Evolutionary conservation across 1,140 invertebrate genomes (phyloP).

Genomic region (Atta colombica): DNA sequence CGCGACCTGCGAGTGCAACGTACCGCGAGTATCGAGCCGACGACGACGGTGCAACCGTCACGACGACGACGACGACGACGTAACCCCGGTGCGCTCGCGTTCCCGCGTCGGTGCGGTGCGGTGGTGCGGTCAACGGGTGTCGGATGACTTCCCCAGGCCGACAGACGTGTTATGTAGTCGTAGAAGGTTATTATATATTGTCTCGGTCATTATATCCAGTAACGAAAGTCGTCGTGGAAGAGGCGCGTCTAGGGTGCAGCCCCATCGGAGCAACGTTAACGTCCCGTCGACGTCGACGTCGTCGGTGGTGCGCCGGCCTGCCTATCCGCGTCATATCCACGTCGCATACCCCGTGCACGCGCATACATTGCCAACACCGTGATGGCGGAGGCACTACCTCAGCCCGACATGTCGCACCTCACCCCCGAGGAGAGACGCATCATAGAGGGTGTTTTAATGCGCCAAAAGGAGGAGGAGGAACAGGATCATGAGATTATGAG

Average conservation of each 20-base stretch:
- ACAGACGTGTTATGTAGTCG: conserved; percentile 79
- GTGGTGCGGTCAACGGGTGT: conserved; percentile 78
- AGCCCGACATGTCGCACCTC: conserved; percentile 96
- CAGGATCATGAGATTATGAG: conserved; percentile 97
- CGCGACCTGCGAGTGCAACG: conserved; percentile 46
- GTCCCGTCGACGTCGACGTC: conserved; percentile 70
- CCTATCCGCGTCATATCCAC: conserved; percentile 66
- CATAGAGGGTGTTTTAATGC: conserved; percentile 98
- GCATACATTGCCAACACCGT: conserved; percentile 76
- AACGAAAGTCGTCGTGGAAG: conserved; percentile 56
- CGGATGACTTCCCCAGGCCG: conserved; percentile 83
- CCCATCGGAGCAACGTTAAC: conserved; percentile 56
- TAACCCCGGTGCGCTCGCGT: conserved; percentile 61
- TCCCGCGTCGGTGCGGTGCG: conserved; percentile 62
- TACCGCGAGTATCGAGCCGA: conserved; percentile 19
- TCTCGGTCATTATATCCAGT: conserved; percentile 70
- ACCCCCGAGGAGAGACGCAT: conserved; percentile 98
- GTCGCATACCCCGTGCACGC: conserved; percentile 67
- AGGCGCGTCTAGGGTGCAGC: conserved; percentile 48
- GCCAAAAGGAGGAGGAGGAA: conserved; percentile 98
- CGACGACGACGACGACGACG: conserved; percentile 39
- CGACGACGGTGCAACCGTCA: conserved; percentile 7
- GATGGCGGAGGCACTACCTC: conserved; percentile 93
- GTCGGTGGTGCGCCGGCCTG: conserved; percentile 72
- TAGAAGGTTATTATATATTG: conserved; percentile 74